Conservation (phyloP, 2,113 vertebrate genomes). For the Oceanites oceanicus region DNA sequence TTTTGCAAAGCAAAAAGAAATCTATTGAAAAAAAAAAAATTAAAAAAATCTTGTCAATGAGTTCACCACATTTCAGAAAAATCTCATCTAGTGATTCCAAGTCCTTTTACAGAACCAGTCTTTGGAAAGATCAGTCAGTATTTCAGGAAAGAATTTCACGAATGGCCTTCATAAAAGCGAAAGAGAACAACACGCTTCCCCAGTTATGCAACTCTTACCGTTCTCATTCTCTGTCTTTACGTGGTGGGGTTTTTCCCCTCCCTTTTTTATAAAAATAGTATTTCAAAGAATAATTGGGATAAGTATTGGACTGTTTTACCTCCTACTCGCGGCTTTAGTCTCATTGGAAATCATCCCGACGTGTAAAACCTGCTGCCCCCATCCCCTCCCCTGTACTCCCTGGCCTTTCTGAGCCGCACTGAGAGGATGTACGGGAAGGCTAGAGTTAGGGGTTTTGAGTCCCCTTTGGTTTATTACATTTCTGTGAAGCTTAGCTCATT, state of each 20-base stretch:
- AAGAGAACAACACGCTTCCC: background rate
- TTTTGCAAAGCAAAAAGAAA: background rate
- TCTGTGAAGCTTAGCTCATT: background rate
- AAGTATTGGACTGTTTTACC: background rate
- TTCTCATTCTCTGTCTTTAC: background rate
- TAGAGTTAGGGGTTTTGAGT: background rate
- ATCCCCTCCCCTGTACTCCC: background rate
- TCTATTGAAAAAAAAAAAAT: background rate
- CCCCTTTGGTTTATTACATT: background rate
- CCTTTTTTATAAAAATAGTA: background rate
- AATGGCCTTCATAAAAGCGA: conserved; percentile 2
- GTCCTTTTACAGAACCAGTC: background rate
- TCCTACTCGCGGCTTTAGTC: background rate
- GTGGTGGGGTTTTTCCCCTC: background rate
- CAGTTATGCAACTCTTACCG: background rate
- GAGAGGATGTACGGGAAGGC: background rate
- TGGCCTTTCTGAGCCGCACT: background rate
- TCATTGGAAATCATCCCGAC: background rate
- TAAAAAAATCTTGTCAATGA: background rate
- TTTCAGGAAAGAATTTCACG: background rate
- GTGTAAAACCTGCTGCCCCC: background rate
- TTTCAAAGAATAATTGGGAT: background rate
- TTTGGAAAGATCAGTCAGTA: background rate
- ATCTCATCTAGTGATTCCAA: background rate
- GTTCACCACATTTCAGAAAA: background rate